Base-by-base conservation (phyloP, 1,140 invertebrate genomes). In the Drosophila willistoni region DNA sequence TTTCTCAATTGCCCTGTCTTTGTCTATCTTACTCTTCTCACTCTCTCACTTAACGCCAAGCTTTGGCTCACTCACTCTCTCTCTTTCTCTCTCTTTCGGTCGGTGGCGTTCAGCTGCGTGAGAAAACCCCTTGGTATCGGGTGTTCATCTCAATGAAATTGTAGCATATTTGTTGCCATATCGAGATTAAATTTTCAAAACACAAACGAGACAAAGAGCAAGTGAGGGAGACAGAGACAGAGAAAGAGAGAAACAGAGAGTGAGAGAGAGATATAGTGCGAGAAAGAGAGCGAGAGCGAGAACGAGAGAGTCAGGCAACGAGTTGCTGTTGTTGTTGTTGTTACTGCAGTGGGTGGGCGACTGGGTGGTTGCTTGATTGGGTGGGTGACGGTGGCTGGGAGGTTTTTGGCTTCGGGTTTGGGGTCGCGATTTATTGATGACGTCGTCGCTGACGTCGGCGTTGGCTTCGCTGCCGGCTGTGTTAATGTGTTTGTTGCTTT, bases 151-250 rank as follows among this genome's bases (percentile, higher is more conserved):
- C 84, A 89, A 89, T 89, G 84, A 89, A 89, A 89, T 89, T 89
- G 84, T 89, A 89, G 84, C 84, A 89, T 89, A 89, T 89, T 89
- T 89, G 84, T 89, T 89, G 84, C 84, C 85, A 89, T 89, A 89
- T 89, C 84, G 84, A 89, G 84, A 89, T 89, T 89, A 89, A 89
- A 89, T 89, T 89, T 90, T 90, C 85, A 89, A 89, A 89, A 89
- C 84, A 87, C 77, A 89, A 89, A 84, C 85, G 85, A 89, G 83
- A 47, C 17, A 41, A 72, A 71, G 83, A 86, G 83, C 75, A 77
- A 63, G 73, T 44, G 51, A 41, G 61, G 33, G 54, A 17, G 51
- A 25, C 34, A 75, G 55, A 56, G 67, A 64, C 63, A 57, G 41
- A 51, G 61, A n/a, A 36, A 13, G 22, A 29, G 34, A 7, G 22